Evolutionary conservation across 2,888 invertebrate species (phyloP).

Genomic region (Heteromyza rotundicornis): DNA sequence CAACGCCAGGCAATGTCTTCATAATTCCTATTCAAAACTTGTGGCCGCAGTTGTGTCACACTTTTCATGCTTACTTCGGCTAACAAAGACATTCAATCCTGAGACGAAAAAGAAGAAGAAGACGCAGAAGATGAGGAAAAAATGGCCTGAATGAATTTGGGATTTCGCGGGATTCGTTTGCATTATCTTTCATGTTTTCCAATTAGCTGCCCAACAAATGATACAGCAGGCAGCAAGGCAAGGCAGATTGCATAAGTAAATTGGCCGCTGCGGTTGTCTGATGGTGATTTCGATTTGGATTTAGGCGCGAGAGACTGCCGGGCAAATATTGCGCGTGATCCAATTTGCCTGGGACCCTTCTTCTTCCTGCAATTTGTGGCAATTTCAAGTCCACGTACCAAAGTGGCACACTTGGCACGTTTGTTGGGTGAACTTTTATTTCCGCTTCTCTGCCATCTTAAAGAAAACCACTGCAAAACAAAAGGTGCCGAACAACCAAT

Average conservation of each 20-base stretch:
- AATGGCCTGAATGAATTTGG: too few species aligned
- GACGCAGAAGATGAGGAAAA: neutral
- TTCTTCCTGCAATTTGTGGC: too few species aligned
- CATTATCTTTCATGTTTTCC: constrained; percentile 2
- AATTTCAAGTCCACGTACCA: neutral
- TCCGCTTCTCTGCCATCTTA: neutral
- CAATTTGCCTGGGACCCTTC: constrained; percentile 7
- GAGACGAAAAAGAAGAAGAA: too few species aligned
- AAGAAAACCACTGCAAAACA: too few species aligned
- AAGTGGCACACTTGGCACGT: constrained; percentile 2
- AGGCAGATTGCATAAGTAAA: constrained; percentile 10
- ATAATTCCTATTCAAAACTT: too few species aligned
- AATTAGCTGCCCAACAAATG: neutral
- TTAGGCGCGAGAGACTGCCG: neutral
- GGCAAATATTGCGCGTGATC: constrained; percentile 17
- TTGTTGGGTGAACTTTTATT: neutral
- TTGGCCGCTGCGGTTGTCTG: neutral
- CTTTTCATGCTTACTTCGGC: neutral
- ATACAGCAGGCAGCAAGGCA: too few species aligned
- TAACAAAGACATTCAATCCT: neutral
- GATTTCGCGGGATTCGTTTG: too few species aligned
- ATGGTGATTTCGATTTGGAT: neutral
- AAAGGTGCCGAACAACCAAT: neutral
- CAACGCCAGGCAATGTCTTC: neutral
- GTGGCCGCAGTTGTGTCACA: neutral